These are phyloP conservation scores for Thripadectes ignobilis DNA, from an alignment of 2,797 vertebrate species.

Conservation along the genomic window DNA sequence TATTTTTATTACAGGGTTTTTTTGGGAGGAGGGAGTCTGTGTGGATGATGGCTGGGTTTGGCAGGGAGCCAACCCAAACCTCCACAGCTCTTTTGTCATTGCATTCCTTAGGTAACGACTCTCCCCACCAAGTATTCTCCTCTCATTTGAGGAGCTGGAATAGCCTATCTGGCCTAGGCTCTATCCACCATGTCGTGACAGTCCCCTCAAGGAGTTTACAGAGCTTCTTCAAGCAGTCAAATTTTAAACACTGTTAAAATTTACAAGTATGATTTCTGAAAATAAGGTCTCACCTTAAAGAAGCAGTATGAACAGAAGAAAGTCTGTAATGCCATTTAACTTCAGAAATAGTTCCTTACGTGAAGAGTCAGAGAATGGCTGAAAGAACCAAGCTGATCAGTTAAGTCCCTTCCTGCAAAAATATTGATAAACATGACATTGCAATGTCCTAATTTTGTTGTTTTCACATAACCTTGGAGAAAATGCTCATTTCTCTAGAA, in stretches of 20 bases:
- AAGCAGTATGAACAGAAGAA: background rate
- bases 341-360: background rate
- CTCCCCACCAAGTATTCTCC: slow-evolving; percentile 16
- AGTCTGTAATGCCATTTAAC: background rate
- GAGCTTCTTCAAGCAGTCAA: background rate
- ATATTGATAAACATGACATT: background rate
- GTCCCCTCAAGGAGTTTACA: background rate
- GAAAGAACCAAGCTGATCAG: background rate
- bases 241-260: background rate
- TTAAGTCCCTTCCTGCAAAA: background rate
- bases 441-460: background rate
- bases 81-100: slow-evolving; percentile 8
- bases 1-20: too few relatives aligned
- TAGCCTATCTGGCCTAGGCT: background rate
- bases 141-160: background rate
- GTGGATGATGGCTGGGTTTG: too few relatives aligned
- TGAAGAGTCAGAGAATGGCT: background rate
- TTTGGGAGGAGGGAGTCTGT: too few relatives aligned
- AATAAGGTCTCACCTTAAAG: background rate
- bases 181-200: background rate
- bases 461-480: background rate
- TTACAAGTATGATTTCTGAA: background rate
- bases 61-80: too few relatives aligned
- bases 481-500: background rate
- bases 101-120: slow-evolving; percentile 32